Conservation (phyloP, 2,888 invertebrate genomes). For the Octodonta nipae region DNA sequence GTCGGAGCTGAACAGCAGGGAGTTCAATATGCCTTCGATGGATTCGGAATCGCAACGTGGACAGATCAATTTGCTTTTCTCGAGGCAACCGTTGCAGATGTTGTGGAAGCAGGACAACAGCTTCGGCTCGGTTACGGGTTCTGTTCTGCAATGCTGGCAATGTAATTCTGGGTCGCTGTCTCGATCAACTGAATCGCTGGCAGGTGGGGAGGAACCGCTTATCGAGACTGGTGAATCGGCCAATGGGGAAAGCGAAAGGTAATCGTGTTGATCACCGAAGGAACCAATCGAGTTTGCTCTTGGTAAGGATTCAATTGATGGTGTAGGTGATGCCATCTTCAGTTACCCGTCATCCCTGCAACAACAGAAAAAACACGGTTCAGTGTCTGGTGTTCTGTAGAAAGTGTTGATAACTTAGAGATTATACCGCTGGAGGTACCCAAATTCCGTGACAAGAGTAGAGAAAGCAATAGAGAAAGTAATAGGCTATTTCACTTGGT, state of each 20-base stretch:
- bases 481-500: too few relatives aligned
- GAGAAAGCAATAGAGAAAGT: too few relatives aligned
- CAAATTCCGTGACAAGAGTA: too few relatives aligned
- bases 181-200: conserved; percentile 69
- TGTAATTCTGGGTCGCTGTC: conserved; percentile 32
- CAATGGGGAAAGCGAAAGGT: conserved; percentile 46
- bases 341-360: conserved; percentile 76
- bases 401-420: too few relatives aligned
- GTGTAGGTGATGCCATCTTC: conserved; percentile 88
- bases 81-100: conserved; percentile 71
- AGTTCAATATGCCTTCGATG: conserved; percentile 31
- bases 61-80: conserved; percentile 65
- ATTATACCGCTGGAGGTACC: too few relatives aligned
- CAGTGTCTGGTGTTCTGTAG: too few relatives aligned
- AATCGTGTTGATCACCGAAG: conserved; percentile 65
- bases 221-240: conserved; percentile 65
- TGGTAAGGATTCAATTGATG: conserved; percentile 83
- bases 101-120: conserved; percentile 72
- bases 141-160: conserved; percentile 51
- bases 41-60: conserved; percentile 46
- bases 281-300: conserved; percentile 86
- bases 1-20: conserved; percentile 10
- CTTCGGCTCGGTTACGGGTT: conserved; percentile 60
- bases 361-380: conserved; percentile 33
- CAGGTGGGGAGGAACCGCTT: conserved; percentile 78